Evolutionary conservation across 2,797 vertebrate genomes (phyloP), one percentile per base, ranked within the genome.

Genomic region (Pempheris klunzingeri): DNA sequence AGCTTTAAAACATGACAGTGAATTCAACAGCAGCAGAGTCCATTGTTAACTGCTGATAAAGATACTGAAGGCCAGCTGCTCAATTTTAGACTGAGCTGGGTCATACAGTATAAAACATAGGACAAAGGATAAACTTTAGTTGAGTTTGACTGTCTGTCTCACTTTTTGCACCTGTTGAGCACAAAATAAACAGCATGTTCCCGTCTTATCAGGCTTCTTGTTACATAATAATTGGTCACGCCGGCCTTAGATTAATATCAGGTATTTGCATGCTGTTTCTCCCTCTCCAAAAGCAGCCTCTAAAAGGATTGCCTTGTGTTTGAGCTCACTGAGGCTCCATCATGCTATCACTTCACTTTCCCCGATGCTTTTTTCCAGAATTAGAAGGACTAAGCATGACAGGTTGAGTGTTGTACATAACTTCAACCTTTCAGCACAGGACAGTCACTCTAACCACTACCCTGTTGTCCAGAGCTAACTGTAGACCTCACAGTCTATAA

Each of bases 1-100:
- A 26, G 70, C 80, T 74, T 86, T 72, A 73, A 75, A 85, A 68
- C 78, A 75, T 81, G 88, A 87, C 77, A 64, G 62, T 50, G 43
- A 73, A 75, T 83, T 86, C 91, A 85, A 70, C 72, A 72, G 80
- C 84, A 82, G 84, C 83, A 78, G 46, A 77, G 80, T 72, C 66
- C 62, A 72, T 77, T 72, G 83, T 79, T 73, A 74, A 85, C 50
- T 78, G 82, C 81, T 88, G 80, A 90, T 84, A 46, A 84, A 91
- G 82, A 81, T 26, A 28, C 39, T 41, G 68, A 76, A n/a, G 80
- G 68, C 67, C 87, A 85, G 77, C 79, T 89, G 88, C 78, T 87
- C 60, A 11, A 47, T 39, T 53, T 32, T 9, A n/a, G 41, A 46
- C 26, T 13, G 36, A 61, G 67, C 41, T 5, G 7, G 22, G 69